A percentile compares a stretch with the other conserved stretches of the same genome.
Evolutionary conservation across 1,140 invertebrate genomes (phyloP).

Genomic region (Pseudoatta argentina): DNA sequence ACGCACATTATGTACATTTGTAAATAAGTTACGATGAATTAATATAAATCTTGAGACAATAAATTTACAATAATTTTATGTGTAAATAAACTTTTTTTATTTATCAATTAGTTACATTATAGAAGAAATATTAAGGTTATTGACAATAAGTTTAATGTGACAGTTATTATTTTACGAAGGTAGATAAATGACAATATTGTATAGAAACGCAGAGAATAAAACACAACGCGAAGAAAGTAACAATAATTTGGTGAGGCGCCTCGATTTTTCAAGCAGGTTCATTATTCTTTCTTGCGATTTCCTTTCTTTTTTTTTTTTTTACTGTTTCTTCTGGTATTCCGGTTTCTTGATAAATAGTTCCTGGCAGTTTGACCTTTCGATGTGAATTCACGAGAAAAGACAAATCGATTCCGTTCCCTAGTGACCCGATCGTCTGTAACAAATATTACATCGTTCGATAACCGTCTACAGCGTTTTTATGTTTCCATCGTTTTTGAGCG

Average conservation of each 20-base stretch:
- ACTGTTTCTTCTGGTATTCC: constrained; percentile 42
- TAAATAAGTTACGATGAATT: not conserved
- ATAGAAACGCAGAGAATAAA: not conserved
- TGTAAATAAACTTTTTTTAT: not conserved
- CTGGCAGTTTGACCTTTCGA: constrained; percentile 52
- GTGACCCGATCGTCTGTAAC: constrained; percentile 66
- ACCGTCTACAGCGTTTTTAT: constrained; percentile 39
- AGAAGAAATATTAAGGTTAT: constrained; percentile 8
- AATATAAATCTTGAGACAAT: not conserved
- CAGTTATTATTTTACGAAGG: not conserved
- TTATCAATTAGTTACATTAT: not conserved
- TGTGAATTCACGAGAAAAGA: constrained; percentile 72
- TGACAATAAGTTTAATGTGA: not conserved
- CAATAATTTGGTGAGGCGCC: constrained; percentile 57
- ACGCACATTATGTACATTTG: too few relatives aligned
- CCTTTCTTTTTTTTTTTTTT: not conserved
- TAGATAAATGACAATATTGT: not conserved
- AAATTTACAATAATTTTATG: not conserved
- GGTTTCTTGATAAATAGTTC: constrained; percentile 75
- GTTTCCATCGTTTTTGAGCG: not conserved
- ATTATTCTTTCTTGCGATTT: constrained; percentile 60
- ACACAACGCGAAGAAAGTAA: constrained; percentile 33
- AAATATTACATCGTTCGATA: constrained; percentile 65
- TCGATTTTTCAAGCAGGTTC: constrained; percentile 66
- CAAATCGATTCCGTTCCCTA: constrained; percentile 70